A percentile compares a stretch with the other conserved stretches of the same genome.
These are phyloP conservation scores for Copidosoma aretas DNA, from an alignment of 2,888 invertebrate species.

Conservation along the genomic window DNA sequence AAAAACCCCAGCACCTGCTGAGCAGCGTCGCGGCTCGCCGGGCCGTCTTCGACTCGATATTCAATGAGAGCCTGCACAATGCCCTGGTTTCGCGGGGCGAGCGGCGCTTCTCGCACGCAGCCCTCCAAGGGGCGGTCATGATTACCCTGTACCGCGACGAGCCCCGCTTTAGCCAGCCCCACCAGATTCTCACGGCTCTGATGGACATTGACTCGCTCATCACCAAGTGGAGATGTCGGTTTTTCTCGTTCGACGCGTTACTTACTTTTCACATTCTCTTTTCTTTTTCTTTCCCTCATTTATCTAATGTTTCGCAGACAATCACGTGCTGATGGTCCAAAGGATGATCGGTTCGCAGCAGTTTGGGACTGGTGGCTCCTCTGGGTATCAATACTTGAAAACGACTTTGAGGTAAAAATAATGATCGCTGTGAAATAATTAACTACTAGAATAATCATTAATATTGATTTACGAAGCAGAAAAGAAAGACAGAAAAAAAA, in stretches of 20 bases:
- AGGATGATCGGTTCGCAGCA: conserved; percentile 98
- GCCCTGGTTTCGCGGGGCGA: conserved; percentile 86
- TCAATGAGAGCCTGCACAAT: conserved; percentile 83
- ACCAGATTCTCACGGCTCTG: conserved; percentile 89
- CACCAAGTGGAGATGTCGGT: conserved; percentile 98
- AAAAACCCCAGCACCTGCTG: conserved; percentile 71
- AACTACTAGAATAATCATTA: too few species aligned
- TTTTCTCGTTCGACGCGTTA: background rate
- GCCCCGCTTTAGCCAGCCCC: conserved; percentile 96
- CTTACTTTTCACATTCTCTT: background rate
- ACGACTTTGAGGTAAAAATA: conserved; percentile 86
- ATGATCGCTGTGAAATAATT: background rate
- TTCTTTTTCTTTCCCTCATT: background rate
- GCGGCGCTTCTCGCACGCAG: conserved; percentile 85
- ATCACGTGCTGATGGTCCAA: conserved; percentile 98
- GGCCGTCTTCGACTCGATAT: conserved; percentile 88
- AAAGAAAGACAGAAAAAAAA: background rate
- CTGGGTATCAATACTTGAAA: conserved; percentile 96
- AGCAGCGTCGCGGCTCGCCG: conserved; percentile 79
- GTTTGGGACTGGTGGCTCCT: conserved; percentile 96
- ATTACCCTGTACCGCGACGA: conserved; percentile 97
- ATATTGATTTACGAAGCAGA: too few species aligned
- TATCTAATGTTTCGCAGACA: conserved; percentile 70
- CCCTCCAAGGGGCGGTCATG: conserved; percentile 97
- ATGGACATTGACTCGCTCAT: conserved; percentile 99